A percentile compares a stretch with the other conserved stretches of the same genome.
Evolutionary conservation across 2,888 invertebrate genomes (phyloP).

Genomic region (Ceriagrion tenellum): DNA sequence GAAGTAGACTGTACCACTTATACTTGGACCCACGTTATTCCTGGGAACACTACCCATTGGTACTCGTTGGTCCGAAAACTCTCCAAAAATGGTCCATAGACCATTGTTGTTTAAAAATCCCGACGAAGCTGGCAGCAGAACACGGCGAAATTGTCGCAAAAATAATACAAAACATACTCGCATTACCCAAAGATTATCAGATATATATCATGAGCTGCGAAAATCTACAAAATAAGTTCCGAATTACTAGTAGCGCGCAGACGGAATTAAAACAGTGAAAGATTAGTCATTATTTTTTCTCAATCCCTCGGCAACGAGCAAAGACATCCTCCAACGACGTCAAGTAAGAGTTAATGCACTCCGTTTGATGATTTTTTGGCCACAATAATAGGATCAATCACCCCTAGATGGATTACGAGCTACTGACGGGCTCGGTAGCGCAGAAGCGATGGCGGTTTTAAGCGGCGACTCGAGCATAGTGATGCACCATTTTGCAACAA

Average conservation of each 20-base stretch:
- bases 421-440: too few relatives aligned
- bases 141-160: too few relatives aligned
- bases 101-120: too few relatives aligned
- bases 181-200: too few relatives aligned
- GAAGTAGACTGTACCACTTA: not conserved
- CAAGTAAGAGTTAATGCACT: slow-evolving; percentile 6
- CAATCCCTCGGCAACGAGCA: too few relatives aligned
- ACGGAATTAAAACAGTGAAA: slow-evolving; percentile 32
- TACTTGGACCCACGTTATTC: not conserved
- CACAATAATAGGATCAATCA: not conserved
- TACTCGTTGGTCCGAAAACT: not conserved
- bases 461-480: too few relatives aligned
- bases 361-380: not conserved
- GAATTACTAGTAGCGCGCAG: slow-evolving; percentile 17
- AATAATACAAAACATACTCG: too few relatives aligned
- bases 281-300: slow-evolving; percentile 16
- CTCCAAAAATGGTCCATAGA: too few relatives aligned
- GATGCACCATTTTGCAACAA: too few relatives aligned
- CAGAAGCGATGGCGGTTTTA: not conserved
- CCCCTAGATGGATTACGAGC: not conserved
- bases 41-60: not conserved
- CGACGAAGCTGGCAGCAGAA: too few relatives aligned
- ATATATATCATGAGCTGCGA: too few relatives aligned
- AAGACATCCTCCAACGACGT: not conserved
- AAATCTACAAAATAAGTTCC: too few relatives aligned